Base-by-base conservation (phyloP, 2,797 vertebrate genomes). In the Nyctalus aviator region DNA sequence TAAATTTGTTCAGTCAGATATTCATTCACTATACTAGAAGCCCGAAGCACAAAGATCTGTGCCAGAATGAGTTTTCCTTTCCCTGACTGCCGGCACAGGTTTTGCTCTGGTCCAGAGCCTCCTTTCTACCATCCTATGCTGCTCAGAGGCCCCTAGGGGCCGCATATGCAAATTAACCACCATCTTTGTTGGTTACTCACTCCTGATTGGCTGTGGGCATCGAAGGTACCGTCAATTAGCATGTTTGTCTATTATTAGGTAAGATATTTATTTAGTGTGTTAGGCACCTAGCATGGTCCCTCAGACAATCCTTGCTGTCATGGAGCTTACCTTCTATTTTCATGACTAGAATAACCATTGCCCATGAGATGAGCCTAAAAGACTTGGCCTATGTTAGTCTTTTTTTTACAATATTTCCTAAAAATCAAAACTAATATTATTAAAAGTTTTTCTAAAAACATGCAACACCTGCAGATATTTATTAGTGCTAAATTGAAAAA, bases 361-460 rank as follows among this genome's bases (percentile, higher is more conserved):
- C 11, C 68, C 25, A 64, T 64, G 30, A 79, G 12, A 72, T 23
- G 10, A 88, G 1, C 25, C 4, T 25, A 71, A 84, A 68, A 79
- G 35, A 14, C 4, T 13, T 77, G 7, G 23, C 5, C 0, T 41
- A 32, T 79, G 83, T 46, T 73, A 72, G 46, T 76, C 81, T 78
- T 66, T 41, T 41, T 91, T 21, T 86, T 46, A 48, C 4, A 75
- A 8, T 53, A 32, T 20, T 83, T 91, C 44, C 10, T 71, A 37
- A 88, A 95, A 96, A 93, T 18, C 53, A 15, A 75, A 64, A 20
- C 6, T 50, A 46, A 76, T 46, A 21, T 59, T 55, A 21, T 27
- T 66, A 78, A 83, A 75, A 37, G 0, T n/a, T 27, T 95, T 87
- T 76, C 23, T 44, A 73, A 85, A 85, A 68, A 68, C n/a, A 62